Conservation (phyloP, 2,888 invertebrate genomes). For the Chaetogeoica ovagalla region DNA sequence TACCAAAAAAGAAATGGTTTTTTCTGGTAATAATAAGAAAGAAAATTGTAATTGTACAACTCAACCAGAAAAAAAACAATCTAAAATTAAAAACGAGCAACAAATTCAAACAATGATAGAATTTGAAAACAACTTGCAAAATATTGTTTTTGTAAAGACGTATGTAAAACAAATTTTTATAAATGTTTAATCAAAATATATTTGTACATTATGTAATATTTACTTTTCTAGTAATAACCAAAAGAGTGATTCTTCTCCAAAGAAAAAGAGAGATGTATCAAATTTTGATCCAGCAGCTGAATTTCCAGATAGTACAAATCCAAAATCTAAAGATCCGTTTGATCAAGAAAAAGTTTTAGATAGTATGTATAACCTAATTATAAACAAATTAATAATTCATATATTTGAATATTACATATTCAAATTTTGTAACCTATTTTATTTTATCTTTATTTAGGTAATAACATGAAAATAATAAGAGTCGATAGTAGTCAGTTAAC, state of each 20-base stretch:
- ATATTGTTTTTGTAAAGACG: conserved; percentile 70
- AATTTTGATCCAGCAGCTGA: conserved; percentile 8
- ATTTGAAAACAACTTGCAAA: conserved; percentile 82
- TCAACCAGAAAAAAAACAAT: conserved; percentile 57
- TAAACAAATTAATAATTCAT: too few species aligned
- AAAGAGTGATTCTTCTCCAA: conserved; percentile 18
- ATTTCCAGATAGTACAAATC: conserved; percentile 31
- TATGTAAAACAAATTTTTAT: conserved; percentile 48
- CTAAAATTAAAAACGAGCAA: conserved; percentile 59
- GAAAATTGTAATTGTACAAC: conserved; percentile 58
- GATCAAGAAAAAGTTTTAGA: conserved; percentile 7
- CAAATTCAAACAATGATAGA: conserved; percentile 67
- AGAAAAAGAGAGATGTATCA: conserved; percentile 40
- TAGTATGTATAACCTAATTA: conserved; percentile 14
- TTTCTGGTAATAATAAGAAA: conserved; percentile 56
- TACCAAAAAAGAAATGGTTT: conserved; percentile 27
- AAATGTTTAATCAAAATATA: background rate
- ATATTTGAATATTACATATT: too few species aligned
- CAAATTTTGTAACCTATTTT: too few species aligned
- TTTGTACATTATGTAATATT: conserved; percentile 3
- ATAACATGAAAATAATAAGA: conserved; percentile 5
- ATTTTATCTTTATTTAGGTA: conserved; percentile 11
- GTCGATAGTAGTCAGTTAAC: conserved; percentile 23
- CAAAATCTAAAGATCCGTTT: background rate
- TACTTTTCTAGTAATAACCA: background rate